These are phyloP conservation scores for Drosophila littoralis DNA, from an alignment of 1,140 invertebrate species.

Conservation along the genomic window DNA sequence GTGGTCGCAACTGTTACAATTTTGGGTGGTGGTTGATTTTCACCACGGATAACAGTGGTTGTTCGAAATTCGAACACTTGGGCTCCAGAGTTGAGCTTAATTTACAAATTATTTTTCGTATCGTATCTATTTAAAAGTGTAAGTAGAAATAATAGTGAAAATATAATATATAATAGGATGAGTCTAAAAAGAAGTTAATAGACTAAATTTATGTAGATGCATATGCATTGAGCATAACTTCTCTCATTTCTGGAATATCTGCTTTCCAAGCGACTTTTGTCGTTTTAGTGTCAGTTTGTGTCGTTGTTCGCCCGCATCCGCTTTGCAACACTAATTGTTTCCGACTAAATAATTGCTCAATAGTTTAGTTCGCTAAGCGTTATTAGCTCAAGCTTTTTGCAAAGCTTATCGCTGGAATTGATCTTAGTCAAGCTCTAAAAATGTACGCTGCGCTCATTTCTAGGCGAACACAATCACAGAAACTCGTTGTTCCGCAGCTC, in stretches of 20 bases:
- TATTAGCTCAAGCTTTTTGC: constrained; percentile 22
- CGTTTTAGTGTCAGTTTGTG: neutral
- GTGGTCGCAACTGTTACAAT: constrained; percentile 33
- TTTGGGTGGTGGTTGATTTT: constrained; percentile 15
- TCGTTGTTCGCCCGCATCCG: constrained; percentile 28
- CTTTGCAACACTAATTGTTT: constrained; percentile 55
- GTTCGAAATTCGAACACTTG: neutral
- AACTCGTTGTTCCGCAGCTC: neutral
- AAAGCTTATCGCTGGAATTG: constrained; percentile 41
- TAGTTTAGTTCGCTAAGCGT: constrained; percentile 41
- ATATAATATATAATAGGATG: too few relatives aligned
- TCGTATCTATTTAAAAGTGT: too few relatives aligned
- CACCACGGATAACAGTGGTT: neutral
- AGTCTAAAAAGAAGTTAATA: too few relatives aligned
- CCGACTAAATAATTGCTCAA: constrained; percentile 62
- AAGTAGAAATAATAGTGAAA: neutral
- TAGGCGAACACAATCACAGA: neutral
- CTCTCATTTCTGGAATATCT: neutral
- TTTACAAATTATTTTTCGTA: too few relatives aligned
- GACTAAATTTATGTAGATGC: too few relatives aligned
- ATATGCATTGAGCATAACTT: too few relatives aligned
- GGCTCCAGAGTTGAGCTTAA: too few relatives aligned
- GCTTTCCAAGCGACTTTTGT: constrained; percentile 13
- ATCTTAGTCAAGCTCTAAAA: constrained; percentile 53
- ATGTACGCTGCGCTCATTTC: constrained; percentile 15